Conservation (phyloP, 2,888 invertebrate genomes). For the Drosophila quinaria region DNA sequence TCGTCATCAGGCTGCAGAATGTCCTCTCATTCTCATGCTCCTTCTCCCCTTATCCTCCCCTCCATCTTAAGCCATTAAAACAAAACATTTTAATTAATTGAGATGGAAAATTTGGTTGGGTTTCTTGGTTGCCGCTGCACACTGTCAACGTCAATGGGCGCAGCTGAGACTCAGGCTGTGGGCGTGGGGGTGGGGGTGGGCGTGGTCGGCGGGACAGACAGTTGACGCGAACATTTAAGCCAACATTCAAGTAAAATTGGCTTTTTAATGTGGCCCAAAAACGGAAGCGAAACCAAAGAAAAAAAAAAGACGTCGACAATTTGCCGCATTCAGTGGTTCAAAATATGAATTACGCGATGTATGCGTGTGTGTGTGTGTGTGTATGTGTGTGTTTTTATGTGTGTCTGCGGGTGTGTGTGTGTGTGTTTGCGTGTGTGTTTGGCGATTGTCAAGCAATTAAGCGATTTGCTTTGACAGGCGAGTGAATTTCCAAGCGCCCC, state of each 20-base stretch:
- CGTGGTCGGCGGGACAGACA: constrained; percentile 20
- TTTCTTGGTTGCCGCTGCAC: constrained; percentile 39
- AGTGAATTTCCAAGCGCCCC: constrained; percentile 11
- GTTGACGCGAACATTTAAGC: constrained; percentile 32
- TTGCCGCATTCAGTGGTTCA: constrained; percentile 50
- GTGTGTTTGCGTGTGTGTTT: neutral
- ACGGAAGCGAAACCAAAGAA: constrained; percentile 5
- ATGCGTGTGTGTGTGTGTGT: neutral
- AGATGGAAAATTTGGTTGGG: constrained; percentile 62
- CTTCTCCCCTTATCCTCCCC: neutral
- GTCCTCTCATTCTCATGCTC: neutral
- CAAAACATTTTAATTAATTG: constrained; percentile 80
- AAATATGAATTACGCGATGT: constrained; percentile 18
- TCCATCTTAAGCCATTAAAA: constrained; percentile 49
- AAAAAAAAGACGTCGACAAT: constrained; percentile 22
- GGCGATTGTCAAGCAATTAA: constrained; percentile 35
- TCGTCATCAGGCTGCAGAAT: constrained; percentile 29
- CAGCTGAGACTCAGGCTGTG: constrained; percentile 33
- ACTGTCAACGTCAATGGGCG: constrained; percentile 53
- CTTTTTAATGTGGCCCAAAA: constrained; percentile 37
- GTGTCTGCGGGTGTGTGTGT: no score
- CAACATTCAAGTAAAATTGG: constrained; percentile 38
- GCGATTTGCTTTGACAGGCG: constrained; percentile 31
- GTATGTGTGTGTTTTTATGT: neutral
- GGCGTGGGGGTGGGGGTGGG: constrained; percentile 20